Evolutionary conservation across 2,113 vertebrate species (phyloP).

Genomic region (Gallinago media): DNA sequence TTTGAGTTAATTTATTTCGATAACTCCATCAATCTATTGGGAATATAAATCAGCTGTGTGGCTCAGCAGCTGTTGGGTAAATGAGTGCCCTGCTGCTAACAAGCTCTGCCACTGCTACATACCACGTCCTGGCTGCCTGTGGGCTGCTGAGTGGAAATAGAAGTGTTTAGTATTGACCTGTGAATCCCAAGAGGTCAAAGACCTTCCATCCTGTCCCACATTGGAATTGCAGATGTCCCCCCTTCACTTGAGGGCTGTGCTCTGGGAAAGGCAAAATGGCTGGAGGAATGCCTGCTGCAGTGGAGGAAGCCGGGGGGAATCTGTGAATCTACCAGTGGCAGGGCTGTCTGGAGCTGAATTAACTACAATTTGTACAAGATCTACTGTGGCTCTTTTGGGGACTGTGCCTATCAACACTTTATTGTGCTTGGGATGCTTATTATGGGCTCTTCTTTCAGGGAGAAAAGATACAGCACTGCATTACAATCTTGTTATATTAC

Average conservation of each 20-base stretch:
- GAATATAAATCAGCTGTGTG: not conserved
- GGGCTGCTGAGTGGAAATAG: not conserved
- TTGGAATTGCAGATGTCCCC: accelerated
- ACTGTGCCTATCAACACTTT: accelerated
- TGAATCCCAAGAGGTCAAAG: not conserved
- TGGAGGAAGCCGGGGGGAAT: accelerated
- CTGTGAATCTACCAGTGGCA: too few relatives aligned
- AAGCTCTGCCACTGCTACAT: accelerated
- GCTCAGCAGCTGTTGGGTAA: accelerated
- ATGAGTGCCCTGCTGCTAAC: not conserved
- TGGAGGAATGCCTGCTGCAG: not conserved
- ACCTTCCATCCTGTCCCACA: accelerated
- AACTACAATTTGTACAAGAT: too few relatives aligned
- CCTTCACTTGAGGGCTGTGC: not conserved
- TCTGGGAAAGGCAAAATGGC: not conserved
- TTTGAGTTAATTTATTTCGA: not conserved
- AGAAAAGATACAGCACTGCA: accelerated
- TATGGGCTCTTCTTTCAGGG: not conserved
- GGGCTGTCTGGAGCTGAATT: not conserved
- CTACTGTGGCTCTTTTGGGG: not conserved
- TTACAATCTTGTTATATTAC: not conserved
- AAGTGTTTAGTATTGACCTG: not conserved
- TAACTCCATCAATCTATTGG: not conserved
- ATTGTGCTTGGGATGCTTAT: not conserved
- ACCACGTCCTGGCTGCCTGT: accelerated